These are phyloP conservation scores for Spilarctia lutea DNA, from an alignment of 2,888 invertebrate genomes.

Conservation along the genomic window DNA sequence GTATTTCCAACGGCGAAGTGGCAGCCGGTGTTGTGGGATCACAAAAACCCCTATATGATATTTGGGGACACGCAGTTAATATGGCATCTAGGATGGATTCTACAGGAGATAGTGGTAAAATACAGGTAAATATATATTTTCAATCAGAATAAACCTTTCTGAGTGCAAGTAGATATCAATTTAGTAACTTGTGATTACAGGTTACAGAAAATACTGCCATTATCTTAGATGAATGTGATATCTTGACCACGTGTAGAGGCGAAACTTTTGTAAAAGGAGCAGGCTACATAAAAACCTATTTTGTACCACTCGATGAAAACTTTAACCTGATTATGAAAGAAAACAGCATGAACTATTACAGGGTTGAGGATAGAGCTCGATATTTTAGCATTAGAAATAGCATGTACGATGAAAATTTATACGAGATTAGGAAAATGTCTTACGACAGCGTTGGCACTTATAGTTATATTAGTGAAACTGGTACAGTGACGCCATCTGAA, in stretches of 20 bases:
- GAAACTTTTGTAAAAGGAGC: constrained; percentile 91
- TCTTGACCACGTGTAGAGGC: constrained; percentile 90
- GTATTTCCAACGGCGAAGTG: constrained; percentile 96
- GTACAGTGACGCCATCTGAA: constrained; percentile 14
- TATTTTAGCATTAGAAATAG: constrained; percentile 63
- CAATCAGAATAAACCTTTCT: not conserved
- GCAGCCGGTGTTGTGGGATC: constrained; percentile 98
- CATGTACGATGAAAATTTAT: constrained; percentile 52
- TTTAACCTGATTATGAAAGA: constrained; percentile 82
- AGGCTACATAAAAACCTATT: constrained; percentile 90
- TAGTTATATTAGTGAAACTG: constrained; percentile 31
- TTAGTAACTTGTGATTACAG: constrained; percentile 61
- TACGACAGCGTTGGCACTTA: constrained; percentile 48
- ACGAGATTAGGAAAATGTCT: constrained; percentile 51
- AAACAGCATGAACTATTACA: constrained; percentile 66
- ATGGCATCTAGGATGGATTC: constrained; percentile 99
- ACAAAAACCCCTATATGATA: constrained; percentile 97
- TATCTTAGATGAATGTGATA: constrained; percentile 89
- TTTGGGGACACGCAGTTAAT: constrained; percentile 99
- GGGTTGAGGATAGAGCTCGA: constrained; percentile 60
- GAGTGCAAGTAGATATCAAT: not conserved
- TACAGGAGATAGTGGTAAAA: constrained; percentile 92
- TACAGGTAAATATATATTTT: constrained; percentile 86
- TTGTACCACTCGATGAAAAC: constrained; percentile 89
- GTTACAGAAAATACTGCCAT: constrained; percentile 91